Base-by-base conservation (phyloP, 2,113 vertebrate genomes). In the Tachysurus fulvidraco region DNA sequence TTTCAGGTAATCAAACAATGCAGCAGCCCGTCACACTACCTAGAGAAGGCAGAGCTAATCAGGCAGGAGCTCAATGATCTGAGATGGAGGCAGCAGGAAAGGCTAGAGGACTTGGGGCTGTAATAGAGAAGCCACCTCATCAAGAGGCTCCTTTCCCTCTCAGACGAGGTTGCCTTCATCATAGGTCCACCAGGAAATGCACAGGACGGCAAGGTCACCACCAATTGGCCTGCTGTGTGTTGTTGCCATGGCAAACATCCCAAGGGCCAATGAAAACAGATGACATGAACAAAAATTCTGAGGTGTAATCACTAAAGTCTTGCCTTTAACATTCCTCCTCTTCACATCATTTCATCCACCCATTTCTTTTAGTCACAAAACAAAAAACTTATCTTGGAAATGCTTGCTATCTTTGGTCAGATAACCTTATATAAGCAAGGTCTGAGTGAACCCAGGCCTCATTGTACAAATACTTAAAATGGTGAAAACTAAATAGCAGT, bases 111-210 rank as follows among this genome's bases (percentile, higher is more conserved):
- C 95, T 93, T 92, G 92, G 85, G 90, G 95, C 92, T 96, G 97
- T 97, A 98, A 98, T 91, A 64, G 96, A 98, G 97, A 98, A 96
- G 94, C 93, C 93, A 96, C 96, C 97, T 98, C 97, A 96, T 98
- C 96, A 96, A 93, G 95, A 96, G 96, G 95, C 96, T 96, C 95
- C 96, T 92, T 96, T 97, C 95, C 52, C 64, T 96, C 96, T 23
- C 94, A 96, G 92, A 96, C 96, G 95, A 96, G 88, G 95, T 96
- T 96, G 93, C 96, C 97, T 97, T 97, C 96, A 97, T 98, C 97
- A 96, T 95, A 95, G 93, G 93, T 95, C 93, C 96, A 95, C 94
- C 95, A 95, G 93, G 96, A 98, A 96, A 98, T 96, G 93, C 97
- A 96, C 93, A 96, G 96, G 96, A 97, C 96, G 94, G 94, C 96